Evolutionary conservation across 2,113 vertebrate genomes (phyloP), one percentile per base, ranked within the genome.

Genomic region (Callospermophilus lateralis): DNA sequence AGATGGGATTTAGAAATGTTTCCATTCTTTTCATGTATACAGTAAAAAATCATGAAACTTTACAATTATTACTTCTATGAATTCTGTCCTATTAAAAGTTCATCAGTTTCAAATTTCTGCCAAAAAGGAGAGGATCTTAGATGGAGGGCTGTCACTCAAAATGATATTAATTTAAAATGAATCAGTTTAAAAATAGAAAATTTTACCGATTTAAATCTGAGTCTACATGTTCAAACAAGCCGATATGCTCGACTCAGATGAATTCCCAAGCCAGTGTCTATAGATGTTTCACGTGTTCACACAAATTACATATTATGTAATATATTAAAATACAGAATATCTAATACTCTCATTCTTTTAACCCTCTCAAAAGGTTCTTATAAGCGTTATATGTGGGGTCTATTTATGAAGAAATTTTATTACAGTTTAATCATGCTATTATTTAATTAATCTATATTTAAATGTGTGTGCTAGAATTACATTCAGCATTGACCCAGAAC

Each of bases 251-350:
- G 32, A 8, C 12, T 80, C 22, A 94, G 19, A 84, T 32, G 6
- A 45, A 2, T 76, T 84, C 19, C 51, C 15, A 86, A 73, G 28
- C 3, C 28, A 79, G 26, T 79, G 22, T 68, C 63, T 45, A 74
- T 48, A 80, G 22, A 81, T 24, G 1, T 77, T 12, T 17, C 17
- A 53, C 65, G 9, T 93, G 12, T 88, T 90, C 10, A 53, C 8
- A 94, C 19, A 94, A 84, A 89, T 89, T 80, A 88, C 76, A 42
- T 51, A 89, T 63, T 70, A 89, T 15, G 3, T 90, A 79, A 86
- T 83, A 93, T 76, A 86, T 83, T 48, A 51, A 89, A 85, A 74
- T 42, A 73, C 67, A 1, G 3, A 94, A 70, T 5, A 48, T 53
- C 5, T 37, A 93, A 77, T 48, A 48, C 7, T 73, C 32, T 78